Evolutionary conservation across 2,797 vertebrate genomes (phyloP), one percentile per base, ranked within the genome.

Genomic region (Catostomus latipinnis): DNA sequence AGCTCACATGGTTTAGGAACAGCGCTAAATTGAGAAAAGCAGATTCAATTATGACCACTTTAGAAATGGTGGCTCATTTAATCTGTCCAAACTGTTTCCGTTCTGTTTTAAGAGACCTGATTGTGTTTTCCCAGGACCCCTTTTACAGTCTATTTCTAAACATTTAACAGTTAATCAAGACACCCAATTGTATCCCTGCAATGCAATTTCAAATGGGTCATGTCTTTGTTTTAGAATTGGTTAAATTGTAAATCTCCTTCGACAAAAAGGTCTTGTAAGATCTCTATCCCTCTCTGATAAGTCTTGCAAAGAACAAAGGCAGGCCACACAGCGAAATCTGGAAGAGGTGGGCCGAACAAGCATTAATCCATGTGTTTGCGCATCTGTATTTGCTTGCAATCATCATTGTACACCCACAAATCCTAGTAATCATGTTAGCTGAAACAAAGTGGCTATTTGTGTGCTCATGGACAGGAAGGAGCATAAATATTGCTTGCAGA

Each of bases 301-400:
- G 69, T 73, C 48, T 70, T 62, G 66, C 60, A 69, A 13, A 53
- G 78, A 85, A 87, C 81, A 87, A 87, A 82, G 43, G 52, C 34
- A 66, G 60, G 66, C 78, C 81, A 78, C 84, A 71, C 60, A 58
- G 70, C 57, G 57, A 74, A 70, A 76, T 82, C 71, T 61, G 66
- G 71, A 78, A 83, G 81, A 84, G 78, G 84, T 83, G 76, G 84
- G 58, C 72, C 46, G 81, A 84, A 80, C 62, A 81, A 56, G 69
- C 81, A 84, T 84, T 86, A 87, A 87, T 87, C 86, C 84, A 67
- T 71, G 74, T 84, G 84, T 85, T 83, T 85, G 84, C 74, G 81
- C 73, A 69, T 85, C 78, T 82, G 73, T 74, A 49, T 79, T 78
- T 56, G 60, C 71, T 66, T 78, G 73, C 75, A 76, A 85, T 82